Evolutionary conservation across 2,888 invertebrate genomes (phyloP).

Genomic region (Uloborus plumipes): DNA sequence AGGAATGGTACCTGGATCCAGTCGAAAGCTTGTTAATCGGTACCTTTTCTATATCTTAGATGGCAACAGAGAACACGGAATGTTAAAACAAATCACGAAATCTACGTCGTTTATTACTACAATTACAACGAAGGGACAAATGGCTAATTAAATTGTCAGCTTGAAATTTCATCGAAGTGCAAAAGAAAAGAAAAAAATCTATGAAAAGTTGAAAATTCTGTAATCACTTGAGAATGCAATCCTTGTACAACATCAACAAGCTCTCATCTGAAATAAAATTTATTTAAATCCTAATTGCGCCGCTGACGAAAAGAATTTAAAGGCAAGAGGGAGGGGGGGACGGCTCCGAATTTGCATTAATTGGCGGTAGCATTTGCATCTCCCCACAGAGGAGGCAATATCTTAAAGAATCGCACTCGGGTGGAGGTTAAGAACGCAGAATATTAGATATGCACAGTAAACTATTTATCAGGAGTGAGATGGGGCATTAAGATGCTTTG

Average conservation of each 20-base stretch:
- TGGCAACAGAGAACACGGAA: no score
- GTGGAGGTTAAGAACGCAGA: conserved; percentile 10
- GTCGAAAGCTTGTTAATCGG: no score
- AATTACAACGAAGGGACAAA: no score
- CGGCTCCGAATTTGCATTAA: conserved; percentile 51
- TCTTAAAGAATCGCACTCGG: conserved; percentile 14
- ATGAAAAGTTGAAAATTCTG: no score
- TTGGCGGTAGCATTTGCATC: conserved; percentile 44
- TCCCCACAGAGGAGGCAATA: conserved; percentile 1
- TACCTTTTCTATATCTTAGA: no score
- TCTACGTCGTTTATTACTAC: no score
- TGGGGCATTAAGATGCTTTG: background rate
- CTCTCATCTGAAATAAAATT: conserved; percentile 31
- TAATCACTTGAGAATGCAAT: no score
- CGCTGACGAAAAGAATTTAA: conserved; percentile 22
- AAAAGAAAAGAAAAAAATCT: no score
- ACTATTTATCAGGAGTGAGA: conserved; percentile 28
- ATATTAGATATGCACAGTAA: conserved; percentile 54
- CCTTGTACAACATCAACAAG: background rate
- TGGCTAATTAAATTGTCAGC: no score
- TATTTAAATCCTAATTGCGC: conserved; percentile 37
- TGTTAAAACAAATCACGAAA: no score
- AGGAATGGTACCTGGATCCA: no score
- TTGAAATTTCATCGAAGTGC: no score
- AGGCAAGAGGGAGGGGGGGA: conserved; percentile 18